These are phyloP conservation scores for Nyctereutes procyonoides DNA, from an alignment of 2,113 vertebrate species.

Conservation along the genomic window DNA sequence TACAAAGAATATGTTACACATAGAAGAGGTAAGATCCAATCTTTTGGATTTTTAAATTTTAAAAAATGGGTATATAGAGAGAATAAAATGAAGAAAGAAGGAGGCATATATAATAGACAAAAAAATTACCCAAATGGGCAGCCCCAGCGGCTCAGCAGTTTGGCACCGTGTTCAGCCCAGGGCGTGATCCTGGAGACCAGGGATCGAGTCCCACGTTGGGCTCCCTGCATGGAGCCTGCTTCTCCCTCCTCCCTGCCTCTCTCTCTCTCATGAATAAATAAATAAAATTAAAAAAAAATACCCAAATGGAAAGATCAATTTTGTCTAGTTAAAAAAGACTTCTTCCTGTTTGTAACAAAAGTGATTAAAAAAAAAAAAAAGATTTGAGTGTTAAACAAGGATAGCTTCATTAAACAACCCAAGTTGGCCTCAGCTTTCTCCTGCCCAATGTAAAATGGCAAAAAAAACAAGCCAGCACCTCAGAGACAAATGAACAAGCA, in stretches of 20 bases:
- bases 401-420: constrained; percentile 18
- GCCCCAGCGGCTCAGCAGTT: too few relatives aligned
- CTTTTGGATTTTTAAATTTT: too few relatives aligned
- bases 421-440: neutral
- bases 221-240: too few relatives aligned
- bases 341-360: neutral
- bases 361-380: neutral
- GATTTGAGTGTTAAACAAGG: neutral
- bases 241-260: too few relatives aligned
- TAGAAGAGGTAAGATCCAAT: neutral
- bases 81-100: neutral
- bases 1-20: neutral
- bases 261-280: too few relatives aligned
- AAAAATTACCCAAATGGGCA: neutral
- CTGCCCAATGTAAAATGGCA: neutral
- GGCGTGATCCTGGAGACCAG: too few relatives aligned
- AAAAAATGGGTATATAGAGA: neutral
- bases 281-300: neutral
- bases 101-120: neutral
- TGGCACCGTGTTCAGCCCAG: too few relatives aligned
- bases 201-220: too few relatives aligned
- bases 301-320: neutral
- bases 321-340: neutral
- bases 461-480: neutral
- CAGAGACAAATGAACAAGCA: neutral